These are phyloP conservation scores for Adelognathus sp. DNA, from an alignment of 2,888 invertebrate genomes.

Conservation along the genomic window DNA sequence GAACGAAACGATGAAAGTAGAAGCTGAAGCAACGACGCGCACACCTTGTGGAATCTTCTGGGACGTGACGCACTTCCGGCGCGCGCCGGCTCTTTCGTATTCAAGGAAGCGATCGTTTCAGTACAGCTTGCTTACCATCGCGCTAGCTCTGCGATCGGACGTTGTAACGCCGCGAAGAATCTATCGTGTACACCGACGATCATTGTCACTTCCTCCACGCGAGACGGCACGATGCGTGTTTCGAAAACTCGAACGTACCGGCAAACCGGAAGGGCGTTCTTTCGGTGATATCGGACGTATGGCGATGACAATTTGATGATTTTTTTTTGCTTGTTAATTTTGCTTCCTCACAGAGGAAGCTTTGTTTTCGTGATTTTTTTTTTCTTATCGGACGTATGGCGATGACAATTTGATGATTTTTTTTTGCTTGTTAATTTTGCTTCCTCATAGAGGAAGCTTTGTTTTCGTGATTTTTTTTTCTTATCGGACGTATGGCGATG, in stretches of 20 bases:
- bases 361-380: too few species aligned
- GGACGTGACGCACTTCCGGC: conserved; percentile 80
- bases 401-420: too few species aligned
- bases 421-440: too few species aligned
- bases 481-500: too few species aligned
- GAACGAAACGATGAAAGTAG: neutral
- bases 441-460: too few species aligned
- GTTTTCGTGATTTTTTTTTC: neutral
- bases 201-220: neutral
- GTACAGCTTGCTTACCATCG: conserved; percentile 80
- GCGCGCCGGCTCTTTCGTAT: conserved; percentile 73
- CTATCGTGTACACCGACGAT: conserved; percentile 4
- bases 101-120: conserved; percentile 79
- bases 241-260: neutral
- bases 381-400: too few species aligned
- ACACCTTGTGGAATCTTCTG: conserved; percentile 64
- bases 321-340: too few species aligned
- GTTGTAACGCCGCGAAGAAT: conserved; percentile 41
- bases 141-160: conserved; percentile 60
- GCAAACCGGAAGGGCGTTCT: neutral
- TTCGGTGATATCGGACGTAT: too few species aligned
- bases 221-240: neutral
- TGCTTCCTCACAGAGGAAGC: too few species aligned
- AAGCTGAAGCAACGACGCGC: conserved; percentile 28
- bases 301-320: too few species aligned